These are phyloP conservation scores for Zaprionus inermis DNA, from an alignment of 1,140 invertebrate genomes.

Conservation along the genomic window DNA sequence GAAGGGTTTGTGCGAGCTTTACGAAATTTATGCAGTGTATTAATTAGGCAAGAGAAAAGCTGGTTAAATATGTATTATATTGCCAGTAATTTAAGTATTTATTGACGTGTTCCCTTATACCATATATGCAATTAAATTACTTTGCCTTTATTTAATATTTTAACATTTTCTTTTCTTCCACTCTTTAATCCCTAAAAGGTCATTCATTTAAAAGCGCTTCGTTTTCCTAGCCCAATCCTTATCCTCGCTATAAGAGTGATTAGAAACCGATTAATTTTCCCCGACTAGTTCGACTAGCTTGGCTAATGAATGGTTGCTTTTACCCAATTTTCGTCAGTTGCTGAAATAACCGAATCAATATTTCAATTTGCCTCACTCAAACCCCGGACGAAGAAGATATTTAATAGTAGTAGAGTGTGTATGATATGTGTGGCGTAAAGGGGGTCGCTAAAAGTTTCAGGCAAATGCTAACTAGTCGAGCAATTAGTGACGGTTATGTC, in stretches of 20 bases:
- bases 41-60: no score
- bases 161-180: no score
- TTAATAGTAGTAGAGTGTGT: background rate
- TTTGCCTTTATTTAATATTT: no score
- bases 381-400: background rate
- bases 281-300: background rate
- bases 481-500: conserved; percentile 57
- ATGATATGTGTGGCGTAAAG: background rate
- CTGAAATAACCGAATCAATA: conserved; percentile 67
- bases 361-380: conserved; percentile 51
- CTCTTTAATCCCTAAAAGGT: no score
- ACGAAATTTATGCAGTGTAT: no score
- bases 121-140: no score
- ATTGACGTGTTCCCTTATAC: no score
- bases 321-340: background rate
- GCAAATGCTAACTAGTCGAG: conserved; percentile 60
- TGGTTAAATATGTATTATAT: no score
- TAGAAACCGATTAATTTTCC: background rate
- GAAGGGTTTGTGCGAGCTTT: no score
- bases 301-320: conserved; percentile 1
- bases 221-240: background rate
- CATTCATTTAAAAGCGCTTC: no score
- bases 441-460: conserved; percentile 11
- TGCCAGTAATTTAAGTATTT: no score
- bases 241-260: background rate